These are phyloP conservation scores for Sebastolobus alascanus DNA, from an alignment of 2,797 vertebrate species.

Conservation along the genomic window DNA sequence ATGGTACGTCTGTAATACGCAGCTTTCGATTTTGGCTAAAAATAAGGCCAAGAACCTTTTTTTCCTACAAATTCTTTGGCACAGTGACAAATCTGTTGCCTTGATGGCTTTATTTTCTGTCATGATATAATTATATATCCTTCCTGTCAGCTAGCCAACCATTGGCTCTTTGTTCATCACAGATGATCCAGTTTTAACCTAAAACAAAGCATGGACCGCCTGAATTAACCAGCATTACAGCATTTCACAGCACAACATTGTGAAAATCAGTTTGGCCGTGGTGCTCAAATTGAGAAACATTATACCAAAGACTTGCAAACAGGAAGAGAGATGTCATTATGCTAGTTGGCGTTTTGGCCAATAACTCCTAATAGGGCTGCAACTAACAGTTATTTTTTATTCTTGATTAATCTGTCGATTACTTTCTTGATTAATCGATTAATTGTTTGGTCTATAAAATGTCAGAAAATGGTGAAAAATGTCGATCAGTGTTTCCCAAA, in stretches of 20 bases:
- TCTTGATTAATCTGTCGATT: neutral
- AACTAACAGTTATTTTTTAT: neutral
- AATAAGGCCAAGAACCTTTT: neutral
- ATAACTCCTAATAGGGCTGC: neutral
- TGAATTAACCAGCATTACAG: neutral
- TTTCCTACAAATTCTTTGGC: neutral
- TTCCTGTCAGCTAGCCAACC: neutral
- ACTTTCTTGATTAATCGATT: neutral
- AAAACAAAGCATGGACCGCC: neutral
- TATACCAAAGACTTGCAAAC: neutral
- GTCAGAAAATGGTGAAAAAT: neutral
- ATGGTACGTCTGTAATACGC: conserved; percentile 5
- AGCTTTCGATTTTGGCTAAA: conserved; percentile 15
- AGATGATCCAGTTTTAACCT: conserved; percentile 10
- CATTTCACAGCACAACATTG: neutral
- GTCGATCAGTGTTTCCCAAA: neutral
- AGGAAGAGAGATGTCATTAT: neutral
- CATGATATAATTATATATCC: neutral
- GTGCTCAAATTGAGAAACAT: neutral
- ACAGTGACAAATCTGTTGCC: neutral
- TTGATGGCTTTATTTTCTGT: conserved; percentile 2
- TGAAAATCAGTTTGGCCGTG: neutral
- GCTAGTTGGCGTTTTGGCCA: neutral
- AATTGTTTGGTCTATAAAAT: no score
- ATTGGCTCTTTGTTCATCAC: neutral